These are phyloP conservation scores for Hemicordylus capensis DNA, from an alignment of 2,113 vertebrate species.

Conservation along the genomic window DNA sequence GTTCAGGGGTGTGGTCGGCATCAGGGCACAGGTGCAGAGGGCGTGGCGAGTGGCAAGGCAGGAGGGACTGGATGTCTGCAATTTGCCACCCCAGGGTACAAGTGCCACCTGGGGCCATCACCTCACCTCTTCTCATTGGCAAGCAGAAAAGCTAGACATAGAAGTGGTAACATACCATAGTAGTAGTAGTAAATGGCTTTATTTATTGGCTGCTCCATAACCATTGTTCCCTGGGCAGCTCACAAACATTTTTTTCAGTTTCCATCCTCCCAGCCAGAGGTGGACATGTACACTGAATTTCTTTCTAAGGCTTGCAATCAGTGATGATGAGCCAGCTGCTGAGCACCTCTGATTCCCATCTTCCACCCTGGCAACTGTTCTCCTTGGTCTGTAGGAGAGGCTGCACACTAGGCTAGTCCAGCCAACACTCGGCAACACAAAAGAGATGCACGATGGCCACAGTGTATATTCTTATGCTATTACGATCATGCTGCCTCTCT, in stretches of 20 bases:
- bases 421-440: background rate
- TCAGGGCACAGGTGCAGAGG: no score
- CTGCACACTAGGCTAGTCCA: background rate
- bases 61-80: no score
- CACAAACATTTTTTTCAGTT: background rate
- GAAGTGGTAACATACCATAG: background rate
- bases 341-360: background rate
- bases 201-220: no score
- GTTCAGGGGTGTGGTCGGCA: no score
- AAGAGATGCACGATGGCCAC: background rate
- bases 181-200: no score
- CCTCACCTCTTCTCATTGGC: no score
- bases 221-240: no score
- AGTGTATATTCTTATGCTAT: background rate
- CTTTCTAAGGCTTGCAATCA: background rate
- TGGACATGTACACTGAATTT: background rate
- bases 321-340: background rate
- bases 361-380: background rate
- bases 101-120: no score
- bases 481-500: no score
- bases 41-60: no score
- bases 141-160: background rate
- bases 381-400: background rate
- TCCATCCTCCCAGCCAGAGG: background rate
- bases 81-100: no score